Evolutionary conservation across 2,888 invertebrate genomes (phyloP).

Genomic region (Ormyrus thymus): DNA sequence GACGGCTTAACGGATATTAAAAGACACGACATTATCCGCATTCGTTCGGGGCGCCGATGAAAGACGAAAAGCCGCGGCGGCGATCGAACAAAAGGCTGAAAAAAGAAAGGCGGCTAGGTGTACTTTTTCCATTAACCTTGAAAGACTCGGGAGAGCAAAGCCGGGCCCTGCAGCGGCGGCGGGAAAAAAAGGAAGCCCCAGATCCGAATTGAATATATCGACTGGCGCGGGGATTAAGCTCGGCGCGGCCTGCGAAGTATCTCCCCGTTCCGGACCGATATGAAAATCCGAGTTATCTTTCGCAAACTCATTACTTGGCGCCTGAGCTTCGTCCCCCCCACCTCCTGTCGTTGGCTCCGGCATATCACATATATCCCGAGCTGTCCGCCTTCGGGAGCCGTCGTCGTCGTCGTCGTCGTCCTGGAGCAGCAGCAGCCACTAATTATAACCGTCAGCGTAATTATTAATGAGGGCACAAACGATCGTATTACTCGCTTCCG

Average conservation of each 20-base stretch:
- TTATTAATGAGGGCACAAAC: constrained; percentile 57
- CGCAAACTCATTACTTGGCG: constrained; percentile 19
- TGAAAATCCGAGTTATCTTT: constrained; percentile 7
- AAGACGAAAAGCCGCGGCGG: not conserved
- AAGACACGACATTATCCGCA: not conserved
- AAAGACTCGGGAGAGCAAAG: no score
- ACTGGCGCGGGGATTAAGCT: no score
- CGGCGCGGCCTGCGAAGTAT: not conserved
- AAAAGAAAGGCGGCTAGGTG: no score
- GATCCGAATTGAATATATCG: no score
- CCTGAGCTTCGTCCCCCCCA: not conserved
- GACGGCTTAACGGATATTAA: not conserved
- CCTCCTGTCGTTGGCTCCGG: not conserved
- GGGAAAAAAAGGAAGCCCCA: no score
- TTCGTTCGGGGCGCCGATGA: not conserved
- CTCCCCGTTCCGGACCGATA: not conserved
- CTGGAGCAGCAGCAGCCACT: constrained; percentile 19
- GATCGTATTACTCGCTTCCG: constrained; percentile 53
- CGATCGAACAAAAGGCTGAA: no score
- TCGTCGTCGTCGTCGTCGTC: not conserved
- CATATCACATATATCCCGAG: no score
- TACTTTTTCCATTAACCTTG: no score
- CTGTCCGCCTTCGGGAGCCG: no score
- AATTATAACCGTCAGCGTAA: constrained; percentile 55
- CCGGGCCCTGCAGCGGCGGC: no score